Conservation (phyloP, 2,888 invertebrate species). For the Drosophila vallismaia region DNA sequence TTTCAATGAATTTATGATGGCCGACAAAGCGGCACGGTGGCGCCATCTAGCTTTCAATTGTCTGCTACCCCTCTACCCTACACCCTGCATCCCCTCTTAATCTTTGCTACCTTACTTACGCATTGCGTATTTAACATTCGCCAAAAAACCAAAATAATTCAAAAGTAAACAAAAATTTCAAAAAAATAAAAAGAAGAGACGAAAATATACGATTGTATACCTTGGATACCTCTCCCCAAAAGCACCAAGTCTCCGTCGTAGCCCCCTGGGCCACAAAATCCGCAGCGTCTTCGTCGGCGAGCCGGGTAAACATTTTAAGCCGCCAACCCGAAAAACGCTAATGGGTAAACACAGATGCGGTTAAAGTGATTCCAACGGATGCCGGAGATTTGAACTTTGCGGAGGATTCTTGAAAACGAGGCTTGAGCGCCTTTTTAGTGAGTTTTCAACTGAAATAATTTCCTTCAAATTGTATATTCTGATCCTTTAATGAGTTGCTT, state of each 20-base stretch:
- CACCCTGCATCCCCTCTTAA: not conserved
- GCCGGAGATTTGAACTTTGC: constrained; percentile 33
- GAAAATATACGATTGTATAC: constrained; percentile 58
- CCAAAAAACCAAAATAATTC: constrained; percentile 67
- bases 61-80: constrained; percentile 13
- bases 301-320: constrained; percentile 47
- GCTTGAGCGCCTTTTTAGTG: constrained; percentile 26
- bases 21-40: constrained; percentile 52
- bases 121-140: constrained; percentile 65
- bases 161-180: constrained; percentile 67
- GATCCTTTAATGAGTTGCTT: no score
- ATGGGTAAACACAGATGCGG: constrained; percentile 79
- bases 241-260: not conserved
- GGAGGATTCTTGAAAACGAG: constrained; percentile 25
- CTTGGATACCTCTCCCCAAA: constrained; percentile 15
- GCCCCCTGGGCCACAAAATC: constrained; percentile 3
- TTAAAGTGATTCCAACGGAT: constrained; percentile 47
- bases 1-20: constrained; percentile 77
- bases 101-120: constrained; percentile 67
- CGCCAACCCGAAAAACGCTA: constrained; percentile 68
- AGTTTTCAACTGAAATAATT: constrained; percentile 14
- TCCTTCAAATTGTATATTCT: no score
- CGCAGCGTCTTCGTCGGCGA: constrained; percentile 23
- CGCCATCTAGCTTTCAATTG: constrained; percentile 59
- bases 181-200: constrained; percentile 51